Base-by-base conservation (phyloP, 2,113 vertebrate genomes). In the Laterallus jamaicensis region DNA sequence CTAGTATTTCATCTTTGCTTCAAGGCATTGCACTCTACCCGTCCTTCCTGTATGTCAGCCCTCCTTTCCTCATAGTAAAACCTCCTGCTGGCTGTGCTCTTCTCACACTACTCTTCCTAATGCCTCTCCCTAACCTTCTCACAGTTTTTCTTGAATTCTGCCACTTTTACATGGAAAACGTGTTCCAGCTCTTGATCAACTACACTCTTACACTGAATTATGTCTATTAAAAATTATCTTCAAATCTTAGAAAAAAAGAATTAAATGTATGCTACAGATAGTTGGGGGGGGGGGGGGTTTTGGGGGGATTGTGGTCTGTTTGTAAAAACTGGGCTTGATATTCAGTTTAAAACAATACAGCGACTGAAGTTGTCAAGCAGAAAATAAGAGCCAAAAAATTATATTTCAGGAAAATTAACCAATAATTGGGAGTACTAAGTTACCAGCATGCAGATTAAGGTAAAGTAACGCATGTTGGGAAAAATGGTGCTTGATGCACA, bases 1-100 rank as follows among this genome's bases (percentile, higher is more conserved):
- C 40, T n/a, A 55, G 76, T 81, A 86, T 92, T 95, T 93, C 71
- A 93, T 90, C 87, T 86, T 90, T 31, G 64, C 79, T 93, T 95
- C 90, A 96, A 93, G 87, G 87, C 55, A 59, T n/a, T 64, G 42
- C 74, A 88, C 55, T 93, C 63, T 44, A 85, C 63, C 78, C 87
- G 70, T 67, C 63, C 78, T 77, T 89, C 91, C 91, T 47, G 50
- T 37, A 42, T 79, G 74, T 67, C 67, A 92, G 64, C 74, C 54
- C 54, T 79, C 74, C 77, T 79, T 91, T 91, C 93, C 84, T 62
- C 82, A 59, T 8, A 55, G 93, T 24, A 50, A 85, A 85, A 52
- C 63, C 90, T 92, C 93, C 89, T 2, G 10, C 91, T 88, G 78
- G 40, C 84, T 94, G n/a, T 80, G 75, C 50, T 93, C 63, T 90